Percentiles rank a stretch among this genome's conserved stretches.
phyloP scores from a whole-genome alignment of 2,888 invertebrate species.

The Drosophila differens region DNA sequence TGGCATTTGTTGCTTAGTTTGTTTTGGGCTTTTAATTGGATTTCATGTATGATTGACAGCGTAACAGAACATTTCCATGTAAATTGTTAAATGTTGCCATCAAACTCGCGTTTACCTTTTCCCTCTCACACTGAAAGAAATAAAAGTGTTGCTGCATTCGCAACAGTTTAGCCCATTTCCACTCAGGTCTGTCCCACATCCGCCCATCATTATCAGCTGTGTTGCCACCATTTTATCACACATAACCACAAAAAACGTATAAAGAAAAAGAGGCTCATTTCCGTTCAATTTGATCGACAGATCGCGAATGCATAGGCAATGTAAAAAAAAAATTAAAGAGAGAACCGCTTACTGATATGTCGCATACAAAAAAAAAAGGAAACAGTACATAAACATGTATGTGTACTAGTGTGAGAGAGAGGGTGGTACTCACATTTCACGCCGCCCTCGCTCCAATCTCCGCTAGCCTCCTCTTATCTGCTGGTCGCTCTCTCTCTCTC shows the following conservation, averaged over 20 bases:
- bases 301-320: conserved; percentile 50
- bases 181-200: conserved; percentile 30
- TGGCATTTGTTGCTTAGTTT: conserved; percentile 28
- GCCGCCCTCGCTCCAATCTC: conserved; percentile 48
- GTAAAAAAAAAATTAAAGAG: conserved; percentile 6
- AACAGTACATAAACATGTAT: conserved; percentile 1
- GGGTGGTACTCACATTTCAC: conserved; percentile 68
- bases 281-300: conserved; percentile 27
- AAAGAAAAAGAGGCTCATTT: conserved; percentile 24
- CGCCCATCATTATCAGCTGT: conserved; percentile 29
- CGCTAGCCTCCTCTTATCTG: conserved; percentile 8
- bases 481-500: conserved; percentile 23
- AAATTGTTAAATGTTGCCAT: conserved; percentile 30
- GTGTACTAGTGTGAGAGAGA: conserved; percentile 17
- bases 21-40: conserved; percentile 38
- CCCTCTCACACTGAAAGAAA: conserved; percentile 13
- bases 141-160: neutral
- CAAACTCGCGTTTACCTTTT: neutral
- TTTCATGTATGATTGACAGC: conserved; percentile 32
- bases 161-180: conserved; percentile 2
- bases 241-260: conserved; percentile 28
- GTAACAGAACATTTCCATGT: conserved; percentile 39
- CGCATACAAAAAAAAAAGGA: conserved; percentile 29
- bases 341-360: conserved; percentile 40
- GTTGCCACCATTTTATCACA: conserved; percentile 15